phyloP scores from a whole-genome alignment of 2,113 vertebrate species.

The Tupaia chinensis region DNA sequence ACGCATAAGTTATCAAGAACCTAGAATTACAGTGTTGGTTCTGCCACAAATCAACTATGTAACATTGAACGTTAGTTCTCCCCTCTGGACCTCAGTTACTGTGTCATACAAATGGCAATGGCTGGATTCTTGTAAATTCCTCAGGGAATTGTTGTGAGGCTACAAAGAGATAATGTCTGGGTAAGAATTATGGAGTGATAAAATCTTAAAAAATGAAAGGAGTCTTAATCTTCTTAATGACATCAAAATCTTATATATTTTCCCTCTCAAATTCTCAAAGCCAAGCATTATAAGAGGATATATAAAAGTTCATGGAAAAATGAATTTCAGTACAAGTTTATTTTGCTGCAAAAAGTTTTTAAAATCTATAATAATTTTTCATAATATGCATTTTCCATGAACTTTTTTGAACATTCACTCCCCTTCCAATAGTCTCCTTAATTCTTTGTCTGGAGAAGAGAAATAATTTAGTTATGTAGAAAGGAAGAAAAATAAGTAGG shows the following conservation, averaged over 20 bases:
- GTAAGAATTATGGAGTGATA: background rate
- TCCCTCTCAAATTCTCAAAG: conserved; percentile 35
- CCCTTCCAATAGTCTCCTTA: background rate
- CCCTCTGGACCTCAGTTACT: background rate
- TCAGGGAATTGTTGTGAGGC: background rate
- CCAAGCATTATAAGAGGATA: background rate
- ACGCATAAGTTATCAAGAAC: background rate
- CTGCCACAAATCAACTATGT: background rate
- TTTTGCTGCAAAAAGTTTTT: too few relatives aligned
- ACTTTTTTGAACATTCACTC: too few relatives aligned
- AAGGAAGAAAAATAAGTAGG: conserved; percentile 9
- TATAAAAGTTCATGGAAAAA: too few relatives aligned
- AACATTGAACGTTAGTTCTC: background rate
- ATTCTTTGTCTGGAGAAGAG: background rate
- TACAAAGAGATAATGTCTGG: background rate
- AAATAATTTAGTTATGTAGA: background rate
- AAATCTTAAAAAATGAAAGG: background rate
- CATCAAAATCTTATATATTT: background rate
- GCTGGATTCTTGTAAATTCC: background rate
- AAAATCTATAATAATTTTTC: too few relatives aligned
- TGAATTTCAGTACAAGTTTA: too few relatives aligned
- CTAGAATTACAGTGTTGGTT: background rate
- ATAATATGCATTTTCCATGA: too few relatives aligned
- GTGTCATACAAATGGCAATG: background rate
- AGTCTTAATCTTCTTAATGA: background rate